Base-by-base conservation (phyloP, 1,140 invertebrate genomes). In the Drosophila varians region DNA sequence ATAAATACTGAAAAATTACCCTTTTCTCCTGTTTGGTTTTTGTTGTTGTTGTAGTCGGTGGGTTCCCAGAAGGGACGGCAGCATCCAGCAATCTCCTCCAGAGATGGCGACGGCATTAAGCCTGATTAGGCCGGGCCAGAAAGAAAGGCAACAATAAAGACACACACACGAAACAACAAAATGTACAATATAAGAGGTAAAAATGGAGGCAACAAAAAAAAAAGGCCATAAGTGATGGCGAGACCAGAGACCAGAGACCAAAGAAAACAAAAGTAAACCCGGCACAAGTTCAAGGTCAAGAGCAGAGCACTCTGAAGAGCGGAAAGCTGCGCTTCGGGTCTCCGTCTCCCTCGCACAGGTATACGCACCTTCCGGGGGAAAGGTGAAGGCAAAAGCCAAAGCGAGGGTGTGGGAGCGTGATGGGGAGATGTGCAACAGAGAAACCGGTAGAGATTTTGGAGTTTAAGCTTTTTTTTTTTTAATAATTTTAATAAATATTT, bases 181-280 rank as follows among this genome's bases (percentile, higher is more conserved):
- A 4, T 11, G n/a, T n/a, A 31, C 2, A 31, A 11, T 18, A 26
- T 12, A 21, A 34, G 18, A 34, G 26, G 23, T 43, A 18, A 6
- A 42, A 18, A 52, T 16, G 45, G 14, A 49, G 14, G 21, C n/a
- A n/a, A 45, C 14, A 62, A 40, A 52, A 64, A 73, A 77, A 54
- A 62, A 56, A n/a, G n/a, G 23, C 25, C 43, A 72, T 53, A 71
- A 73, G 42, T 51, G 71, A 65, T 43, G 57, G 45, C 52, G 58
- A 53, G 74, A 56, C 61, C n/a, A n/a, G n/a, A n/a, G n/a, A n/a
- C n/a, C n/a, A n/a, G n/a, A n/a, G 74, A 62, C 71, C 75, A 75
- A 86, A 86, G 80, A 86, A 87, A 83, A 88, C 74, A 87, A 87
- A 88, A 83, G 83, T 89, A 88, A 88, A 78, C 83, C 74, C 74